Conservation (phyloP, 2,888 invertebrate genomes). For the Hirtodrosophila histrioides region DNA sequence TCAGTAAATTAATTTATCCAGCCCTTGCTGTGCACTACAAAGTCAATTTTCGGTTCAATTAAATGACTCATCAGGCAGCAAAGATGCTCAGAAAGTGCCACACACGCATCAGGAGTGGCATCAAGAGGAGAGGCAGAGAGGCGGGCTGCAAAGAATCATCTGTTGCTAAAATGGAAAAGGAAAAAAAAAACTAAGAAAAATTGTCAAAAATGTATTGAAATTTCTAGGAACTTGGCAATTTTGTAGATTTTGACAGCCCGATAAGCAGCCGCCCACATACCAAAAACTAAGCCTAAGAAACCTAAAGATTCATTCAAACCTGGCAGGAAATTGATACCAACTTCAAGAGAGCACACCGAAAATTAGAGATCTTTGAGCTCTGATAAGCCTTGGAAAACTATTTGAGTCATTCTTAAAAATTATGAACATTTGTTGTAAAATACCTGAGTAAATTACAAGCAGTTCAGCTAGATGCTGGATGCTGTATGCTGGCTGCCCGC, state of each 20-base stretch:
- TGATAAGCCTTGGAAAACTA: slow-evolving; percentile 56
- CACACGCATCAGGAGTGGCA: slow-evolving; percentile 36
- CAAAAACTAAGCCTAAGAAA: slow-evolving; percentile 3
- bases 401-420: slow-evolving; percentile 78
- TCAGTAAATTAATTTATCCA: slow-evolving; percentile 72
- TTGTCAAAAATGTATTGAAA: slow-evolving; percentile 40
- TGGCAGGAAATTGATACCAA: slow-evolving; percentile 73
- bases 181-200: slow-evolving; percentile 25
- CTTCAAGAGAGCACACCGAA: slow-evolving; percentile 56
- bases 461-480: too few relatives aligned
- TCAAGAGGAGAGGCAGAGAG: background rate
- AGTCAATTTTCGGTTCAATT: slow-evolving; percentile 75
- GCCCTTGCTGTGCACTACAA: slow-evolving; percentile 46
- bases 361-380: slow-evolving; percentile 40
- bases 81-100: slow-evolving; percentile 40
- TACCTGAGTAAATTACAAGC: slow-evolving; percentile 74
- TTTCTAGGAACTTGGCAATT: slow-evolving; percentile 67
- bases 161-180: slow-evolving; percentile 34
- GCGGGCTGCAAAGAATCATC: slow-evolving; percentile 30
- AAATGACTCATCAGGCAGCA: slow-evolving; percentile 71
- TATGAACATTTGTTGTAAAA: slow-evolving; percentile 76
- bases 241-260: slow-evolving; percentile 52
- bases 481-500: slow-evolving; percentile 20
- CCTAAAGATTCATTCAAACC: slow-evolving; percentile 71
- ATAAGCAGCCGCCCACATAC: slow-evolving; percentile 63